phyloP scores from a whole-genome alignment of 2,888 invertebrate genomes.

The Coleophora flavipennella region DNA sequence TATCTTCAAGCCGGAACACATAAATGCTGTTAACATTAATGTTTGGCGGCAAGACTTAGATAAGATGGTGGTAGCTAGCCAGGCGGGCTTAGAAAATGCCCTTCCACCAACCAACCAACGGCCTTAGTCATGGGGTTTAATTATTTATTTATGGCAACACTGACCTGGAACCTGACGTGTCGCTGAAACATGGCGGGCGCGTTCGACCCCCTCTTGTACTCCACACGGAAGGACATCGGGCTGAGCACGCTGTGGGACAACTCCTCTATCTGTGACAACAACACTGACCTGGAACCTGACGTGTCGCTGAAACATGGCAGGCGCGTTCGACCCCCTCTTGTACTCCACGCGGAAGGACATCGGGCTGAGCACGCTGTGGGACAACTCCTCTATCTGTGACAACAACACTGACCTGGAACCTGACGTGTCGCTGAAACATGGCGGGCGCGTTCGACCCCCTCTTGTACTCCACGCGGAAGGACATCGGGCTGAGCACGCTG shows the following conservation, averaged over 20 bases:
- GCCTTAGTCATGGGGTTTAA: neutral
- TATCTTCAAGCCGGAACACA: too few species aligned
- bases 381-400: slow-evolving; percentile 92
- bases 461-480: slow-evolving; percentile 98
- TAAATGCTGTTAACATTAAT: too few species aligned
- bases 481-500: slow-evolving; percentile 98
- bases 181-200: slow-evolving; percentile 97
- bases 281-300: slow-evolving; percentile 87
- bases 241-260: slow-evolving; percentile 98
- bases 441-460: slow-evolving; percentile 94
- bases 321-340: slow-evolving; percentile 93
- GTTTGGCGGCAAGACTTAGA: too few species aligned
- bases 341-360: slow-evolving; percentile 99
- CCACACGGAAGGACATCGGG: slow-evolving; percentile 97
- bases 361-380: slow-evolving; percentile 98
- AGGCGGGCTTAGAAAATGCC: too few species aligned
- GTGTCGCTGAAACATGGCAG: slow-evolving; percentile 97
- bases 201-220: slow-evolving; percentile 95
- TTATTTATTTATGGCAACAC: neutral
- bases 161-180: slow-evolving; percentile 92
- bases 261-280: slow-evolving; percentile 86
- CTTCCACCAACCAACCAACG: neutral
- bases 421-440: slow-evolving; percentile 96
- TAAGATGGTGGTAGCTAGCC: too few species aligned
- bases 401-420: slow-evolving; percentile 80